These are phyloP conservation scores for Drosophila sordidula DNA, from an alignment of 2,888 invertebrate species.

Conservation along the genomic window DNA sequence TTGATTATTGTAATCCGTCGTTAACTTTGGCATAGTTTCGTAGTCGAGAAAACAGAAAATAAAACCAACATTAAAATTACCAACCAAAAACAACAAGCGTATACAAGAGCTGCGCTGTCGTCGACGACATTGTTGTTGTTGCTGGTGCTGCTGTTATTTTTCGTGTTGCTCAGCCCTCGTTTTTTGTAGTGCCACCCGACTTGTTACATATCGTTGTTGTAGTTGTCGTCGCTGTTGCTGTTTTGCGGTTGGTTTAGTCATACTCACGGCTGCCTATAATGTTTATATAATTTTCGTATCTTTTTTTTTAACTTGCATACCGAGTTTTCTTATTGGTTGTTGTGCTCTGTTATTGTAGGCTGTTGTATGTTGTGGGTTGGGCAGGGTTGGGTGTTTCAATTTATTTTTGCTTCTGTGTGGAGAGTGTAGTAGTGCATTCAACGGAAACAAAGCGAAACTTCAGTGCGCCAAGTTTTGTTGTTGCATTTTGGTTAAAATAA, in stretches of 20 bases:
- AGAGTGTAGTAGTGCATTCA: constrained; percentile 23
- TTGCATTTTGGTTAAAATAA: neutral
- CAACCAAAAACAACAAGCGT: constrained; percentile 39
- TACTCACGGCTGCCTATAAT: constrained; percentile 72
- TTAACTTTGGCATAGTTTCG: constrained; percentile 78
- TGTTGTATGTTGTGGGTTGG: constrained; percentile 54
- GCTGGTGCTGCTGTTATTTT: constrained; percentile 18
- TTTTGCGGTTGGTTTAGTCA: constrained; percentile 77
- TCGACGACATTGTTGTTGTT: constrained; percentile 17
- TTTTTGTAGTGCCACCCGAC: constrained; percentile 66
- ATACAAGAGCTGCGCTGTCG: constrained; percentile 34
- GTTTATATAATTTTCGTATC: constrained; percentile 79
- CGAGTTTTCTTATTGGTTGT: constrained; percentile 66
- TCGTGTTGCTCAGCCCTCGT: constrained; percentile 59
- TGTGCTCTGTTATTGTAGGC: constrained; percentile 20
- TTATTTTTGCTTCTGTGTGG: constrained; percentile 17
- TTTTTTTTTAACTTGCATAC: constrained; percentile 66
- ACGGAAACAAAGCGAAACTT: constrained; percentile 30
- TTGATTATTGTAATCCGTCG: constrained; percentile 73
- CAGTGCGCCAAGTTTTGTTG: constrained; percentile 16
- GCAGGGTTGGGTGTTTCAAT: constrained; percentile 32
- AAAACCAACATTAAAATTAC: constrained; percentile 66
- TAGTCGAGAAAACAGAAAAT: constrained; percentile 64
- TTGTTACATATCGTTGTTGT: constrained; percentile 68
- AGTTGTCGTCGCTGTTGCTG: constrained; percentile 38